Percentiles rank a stretch among this genome's conserved stretches.
Evolutionary conservation across 2,797 vertebrate genomes (phyloP).

Genomic region (Pseudomugil gertrudae): DNA sequence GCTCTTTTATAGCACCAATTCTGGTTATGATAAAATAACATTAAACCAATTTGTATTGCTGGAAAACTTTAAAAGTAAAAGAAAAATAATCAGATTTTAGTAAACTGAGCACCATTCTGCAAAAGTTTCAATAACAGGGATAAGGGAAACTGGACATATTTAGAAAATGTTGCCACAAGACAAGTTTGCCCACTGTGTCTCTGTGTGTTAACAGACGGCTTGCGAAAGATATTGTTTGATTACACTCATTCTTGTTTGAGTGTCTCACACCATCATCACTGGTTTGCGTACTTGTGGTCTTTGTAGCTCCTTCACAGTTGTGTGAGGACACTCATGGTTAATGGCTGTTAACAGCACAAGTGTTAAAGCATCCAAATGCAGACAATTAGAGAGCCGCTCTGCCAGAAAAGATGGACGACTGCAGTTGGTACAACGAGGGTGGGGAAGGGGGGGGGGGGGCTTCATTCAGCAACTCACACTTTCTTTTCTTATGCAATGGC

Average conservation of each 20-base stretch:
- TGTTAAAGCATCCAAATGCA: constrained; percentile 93
- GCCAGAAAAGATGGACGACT: constrained; percentile 87
- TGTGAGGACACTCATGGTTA: constrained; percentile 90
- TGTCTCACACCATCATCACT: constrained; percentile 41
- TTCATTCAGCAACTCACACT: constrained; percentile 60
- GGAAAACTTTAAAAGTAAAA: neutral
- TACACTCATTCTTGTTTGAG: constrained; percentile 49
- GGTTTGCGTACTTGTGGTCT: constrained; percentile 51
- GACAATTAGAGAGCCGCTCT: constrained; percentile 88
- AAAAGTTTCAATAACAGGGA: neutral
- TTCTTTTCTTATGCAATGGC: constrained; percentile 84
- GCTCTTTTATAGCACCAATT: neutral
- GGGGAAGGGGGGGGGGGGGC: constrained; percentile 66
- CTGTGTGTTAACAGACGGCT: constrained; percentile 44
- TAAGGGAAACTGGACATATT: constrained; percentile 16
- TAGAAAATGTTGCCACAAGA: constrained; percentile 4
- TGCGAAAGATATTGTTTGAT: constrained; percentile 62
- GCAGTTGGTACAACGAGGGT: constrained; percentile 78
- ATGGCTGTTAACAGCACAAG: constrained; percentile 92
- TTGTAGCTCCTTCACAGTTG: constrained; percentile 85
- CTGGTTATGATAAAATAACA: neutral
- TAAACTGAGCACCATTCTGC: neutral
- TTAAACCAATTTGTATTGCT: neutral
- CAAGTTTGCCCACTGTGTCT: constrained; percentile 16
- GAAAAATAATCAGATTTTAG: neutral